phyloP scores from a whole-genome alignment of 2,888 invertebrate genomes.

The Acleris emargana region DNA sequence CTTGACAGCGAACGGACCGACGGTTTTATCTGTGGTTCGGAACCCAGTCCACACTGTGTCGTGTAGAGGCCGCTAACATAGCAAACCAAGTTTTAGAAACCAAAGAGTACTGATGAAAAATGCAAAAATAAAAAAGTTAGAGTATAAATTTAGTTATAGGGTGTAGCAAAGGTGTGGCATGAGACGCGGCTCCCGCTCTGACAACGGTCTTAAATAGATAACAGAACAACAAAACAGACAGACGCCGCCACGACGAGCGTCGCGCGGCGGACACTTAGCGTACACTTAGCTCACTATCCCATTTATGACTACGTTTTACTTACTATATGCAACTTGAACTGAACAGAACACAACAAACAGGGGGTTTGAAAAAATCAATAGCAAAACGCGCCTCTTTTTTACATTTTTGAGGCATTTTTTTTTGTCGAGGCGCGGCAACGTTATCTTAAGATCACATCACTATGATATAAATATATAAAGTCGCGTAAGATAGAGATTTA shows the following conservation, averaged over 20 bases:
- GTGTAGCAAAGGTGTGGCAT: constrained; percentile 4
- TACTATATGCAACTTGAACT: constrained; percentile 50
- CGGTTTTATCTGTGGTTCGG: too few species aligned
- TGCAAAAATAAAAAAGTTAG: neutral
- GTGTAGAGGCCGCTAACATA: too few species aligned
- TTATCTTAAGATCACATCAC: constrained; percentile 56
- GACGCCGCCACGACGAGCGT: constrained; percentile 12
- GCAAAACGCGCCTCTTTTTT: constrained; percentile 27
- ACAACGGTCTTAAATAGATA: constrained; percentile 15
- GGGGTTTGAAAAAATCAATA: constrained; percentile 45
- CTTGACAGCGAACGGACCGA: too few species aligned
- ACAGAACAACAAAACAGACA: constrained; percentile 32
- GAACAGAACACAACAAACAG: constrained; percentile 41
- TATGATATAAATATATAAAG: constrained; percentile 57
- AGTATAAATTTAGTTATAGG: neutral
- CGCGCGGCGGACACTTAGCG: constrained; percentile 45
- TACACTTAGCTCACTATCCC: constrained; percentile 53
- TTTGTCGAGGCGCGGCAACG: constrained; percentile 40
- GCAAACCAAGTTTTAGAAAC: too few species aligned
- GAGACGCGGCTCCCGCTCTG: constrained; percentile 12
- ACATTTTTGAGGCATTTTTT: constrained; percentile 34
- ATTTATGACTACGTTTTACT: constrained; percentile 49
- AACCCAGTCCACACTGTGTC: too few species aligned
- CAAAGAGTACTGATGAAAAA: too few species aligned
- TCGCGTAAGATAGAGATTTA: constrained; percentile 53